A percentile compares a stretch with the other conserved stretches of the same genome.
These are phyloP conservation scores for Onychostruthus taczanowskii DNA, from an alignment of 2,113 vertebrate species.

Conservation along the genomic window DNA sequence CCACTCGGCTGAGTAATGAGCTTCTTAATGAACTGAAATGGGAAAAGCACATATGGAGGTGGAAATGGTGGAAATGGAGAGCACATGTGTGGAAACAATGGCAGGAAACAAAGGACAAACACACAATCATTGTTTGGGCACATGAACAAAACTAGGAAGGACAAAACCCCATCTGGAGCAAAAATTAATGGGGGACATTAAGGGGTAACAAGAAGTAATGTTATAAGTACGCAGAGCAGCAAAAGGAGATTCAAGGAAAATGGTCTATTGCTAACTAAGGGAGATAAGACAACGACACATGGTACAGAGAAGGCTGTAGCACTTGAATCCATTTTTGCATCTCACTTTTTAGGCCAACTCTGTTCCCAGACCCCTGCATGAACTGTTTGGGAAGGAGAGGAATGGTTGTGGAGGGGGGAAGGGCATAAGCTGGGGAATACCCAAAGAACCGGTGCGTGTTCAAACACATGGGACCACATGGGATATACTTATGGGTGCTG, in stretches of 20 bases:
- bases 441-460: neutral
- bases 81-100: neutral
- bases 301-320: neutral
- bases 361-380: neutral
- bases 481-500: neutral
- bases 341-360: neutral
- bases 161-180: neutral
- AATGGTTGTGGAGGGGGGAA: neutral
- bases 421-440: neutral
- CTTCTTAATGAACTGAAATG: neutral
- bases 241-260: neutral
- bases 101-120: neutral
- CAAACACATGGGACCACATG: neutral
- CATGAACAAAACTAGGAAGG: conserved; percentile 10
- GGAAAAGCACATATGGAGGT: neutral
- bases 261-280: neutral
- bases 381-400: neutral
- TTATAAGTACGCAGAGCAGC: neutral
- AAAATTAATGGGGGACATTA: neutral
- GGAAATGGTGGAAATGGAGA: conserved; percentile 23
- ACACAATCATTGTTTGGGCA: neutral
- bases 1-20: neutral
- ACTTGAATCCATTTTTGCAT: neutral
- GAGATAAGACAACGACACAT: neutral
- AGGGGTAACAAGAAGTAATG: neutral